phyloP scores from a whole-genome alignment of 1,140 invertebrate genomes.

The Anastrepha ludens region DNA sequence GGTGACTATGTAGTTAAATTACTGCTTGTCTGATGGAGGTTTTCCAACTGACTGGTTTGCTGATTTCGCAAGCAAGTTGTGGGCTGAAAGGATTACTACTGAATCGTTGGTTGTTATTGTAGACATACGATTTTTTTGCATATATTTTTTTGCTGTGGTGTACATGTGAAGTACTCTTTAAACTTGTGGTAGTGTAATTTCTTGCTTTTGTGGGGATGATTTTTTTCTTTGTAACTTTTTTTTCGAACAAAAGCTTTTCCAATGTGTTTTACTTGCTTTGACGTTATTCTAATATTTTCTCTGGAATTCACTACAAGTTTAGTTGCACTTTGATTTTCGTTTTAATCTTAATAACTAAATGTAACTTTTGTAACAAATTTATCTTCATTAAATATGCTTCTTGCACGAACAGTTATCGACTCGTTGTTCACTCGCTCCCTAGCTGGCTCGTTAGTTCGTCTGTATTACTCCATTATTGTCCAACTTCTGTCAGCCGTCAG shows the following conservation, averaged over 20 bases:
- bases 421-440: conserved; percentile 3
- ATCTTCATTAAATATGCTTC: neutral
- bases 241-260: neutral
- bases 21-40: neutral
- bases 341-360: neutral
- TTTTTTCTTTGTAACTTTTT: neutral
- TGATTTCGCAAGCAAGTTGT: no score
- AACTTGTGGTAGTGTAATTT: neutral
- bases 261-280: neutral
- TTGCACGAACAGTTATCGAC: conserved; percentile 47
- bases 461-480: conserved; percentile 32
- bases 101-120: neutral
- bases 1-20: neutral
- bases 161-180: neutral
- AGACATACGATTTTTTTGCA: neutral
- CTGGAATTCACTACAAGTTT: neutral
- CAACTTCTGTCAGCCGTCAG: conserved; percentile 26
- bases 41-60: neutral
- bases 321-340: neutral
- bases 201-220: neutral
- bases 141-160: neutral
- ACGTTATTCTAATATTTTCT: neutral
- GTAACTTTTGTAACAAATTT: neutral
- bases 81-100: no score
- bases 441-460: conserved; percentile 4